Base-by-base conservation (phyloP, 2,888 invertebrate genomes). In the Keiferia lycopersicella region DNA sequence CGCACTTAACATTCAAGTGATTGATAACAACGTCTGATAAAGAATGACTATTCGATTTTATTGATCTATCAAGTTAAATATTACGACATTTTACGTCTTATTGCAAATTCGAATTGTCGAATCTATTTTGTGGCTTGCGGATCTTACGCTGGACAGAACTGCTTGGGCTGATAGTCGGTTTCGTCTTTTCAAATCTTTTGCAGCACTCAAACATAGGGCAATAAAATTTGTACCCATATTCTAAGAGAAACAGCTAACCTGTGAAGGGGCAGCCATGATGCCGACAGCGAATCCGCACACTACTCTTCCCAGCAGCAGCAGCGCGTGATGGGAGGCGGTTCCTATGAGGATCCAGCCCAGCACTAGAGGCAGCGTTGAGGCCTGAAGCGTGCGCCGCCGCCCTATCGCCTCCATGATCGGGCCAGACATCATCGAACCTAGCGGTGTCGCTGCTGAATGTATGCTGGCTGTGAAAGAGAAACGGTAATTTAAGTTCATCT, bases 381-480 rank as follows among this genome's bases (percentile, higher is more conserved):
- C 81, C 75, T 95, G 93, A 62, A 96, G 82, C 7, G 95, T 93
- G 34, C 93, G 90, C 67, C 93, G 93, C 64, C 96, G 91, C 0
- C 96, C 96, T 72, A 94, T 93, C 48, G 91, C 91, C 73, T 96
- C 96, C 88, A 95, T 94, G 61, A 95, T 82, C 0, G 95, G 93
- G 0, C 96, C 96, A 0, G 96, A 95, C 41, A 95, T 71, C 73
- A 96, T 84, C 0, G 96, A 94, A 0, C 96, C 96, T 0, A 96
- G 76, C 0, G 96, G 96, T 0, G 96, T 95, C 0, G 96, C 95
- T 64, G 95, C 93, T 34, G 96, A 96, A 78, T 96, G 96, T 12
- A 96, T 93, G 73, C 96, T 95, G 3, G 96, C 96, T 96, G 10
- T 8, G 34, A 34, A 34, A 10, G 8, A 34, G 8, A 34, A 34